These are phyloP conservation scores for Allygus modestus DNA, from an alignment of 2,888 invertebrate species.

Conservation along the genomic window DNA sequence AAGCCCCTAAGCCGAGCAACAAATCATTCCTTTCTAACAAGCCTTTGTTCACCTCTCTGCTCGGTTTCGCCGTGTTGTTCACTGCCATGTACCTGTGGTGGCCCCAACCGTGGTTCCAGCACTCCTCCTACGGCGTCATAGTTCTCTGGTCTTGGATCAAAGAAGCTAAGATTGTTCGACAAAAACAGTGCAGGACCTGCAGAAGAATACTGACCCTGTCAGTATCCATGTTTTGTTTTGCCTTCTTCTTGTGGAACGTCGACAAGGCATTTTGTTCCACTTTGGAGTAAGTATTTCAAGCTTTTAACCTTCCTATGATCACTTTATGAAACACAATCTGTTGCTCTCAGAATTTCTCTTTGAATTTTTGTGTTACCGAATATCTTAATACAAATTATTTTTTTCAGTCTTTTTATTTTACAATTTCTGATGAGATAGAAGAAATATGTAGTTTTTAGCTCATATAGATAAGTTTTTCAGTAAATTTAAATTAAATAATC, in stretches of 20 bases:
- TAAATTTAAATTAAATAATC: too few relatives aligned
- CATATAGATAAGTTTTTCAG: too few relatives aligned
- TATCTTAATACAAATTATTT: too few relatives aligned
- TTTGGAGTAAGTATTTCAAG: conserved; percentile 70
- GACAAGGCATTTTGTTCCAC: conserved; percentile 74
- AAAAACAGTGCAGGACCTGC: conserved; percentile 68
- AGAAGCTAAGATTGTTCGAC: conserved; percentile 67
- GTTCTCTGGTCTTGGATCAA: conserved; percentile 70
- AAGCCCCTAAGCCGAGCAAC: conserved; percentile 61
- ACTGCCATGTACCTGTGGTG: conserved; percentile 69
- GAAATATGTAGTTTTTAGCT: too few relatives aligned
- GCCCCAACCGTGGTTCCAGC: conserved; percentile 72
- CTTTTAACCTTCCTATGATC: background rate
- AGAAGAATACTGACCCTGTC: conserved; percentile 68
- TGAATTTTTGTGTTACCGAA: too few relatives aligned
- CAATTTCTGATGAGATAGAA: too few relatives aligned
- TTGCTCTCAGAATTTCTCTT: too few relatives aligned
- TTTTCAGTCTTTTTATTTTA: too few relatives aligned
- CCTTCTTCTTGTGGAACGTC: conserved; percentile 75
- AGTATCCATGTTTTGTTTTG: conserved; percentile 72
- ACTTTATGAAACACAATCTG: too few relatives aligned
- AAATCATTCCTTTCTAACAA: conserved; percentile 66
- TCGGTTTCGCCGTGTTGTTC: conserved; percentile 67
- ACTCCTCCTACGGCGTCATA: conserved; percentile 73
- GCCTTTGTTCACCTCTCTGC: conserved; percentile 65